Percentiles rank a stretch among this genome's conserved stretches.
These are phyloP conservation scores for Telmatherina bonti DNA, from an alignment of 2,797 vertebrate species.

Conservation along the genomic window DNA sequence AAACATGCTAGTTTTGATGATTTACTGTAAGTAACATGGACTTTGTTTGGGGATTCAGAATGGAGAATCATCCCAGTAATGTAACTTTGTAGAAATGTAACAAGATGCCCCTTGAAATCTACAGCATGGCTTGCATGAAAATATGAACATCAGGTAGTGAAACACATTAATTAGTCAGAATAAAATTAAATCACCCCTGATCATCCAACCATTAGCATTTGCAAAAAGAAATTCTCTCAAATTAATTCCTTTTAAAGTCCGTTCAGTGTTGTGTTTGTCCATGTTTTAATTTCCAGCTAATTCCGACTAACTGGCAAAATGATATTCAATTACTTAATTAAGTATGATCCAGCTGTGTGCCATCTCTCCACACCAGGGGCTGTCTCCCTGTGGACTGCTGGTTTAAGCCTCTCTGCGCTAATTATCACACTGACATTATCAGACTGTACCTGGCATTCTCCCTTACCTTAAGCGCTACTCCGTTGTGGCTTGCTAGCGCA, in stretches of 20 bases:
- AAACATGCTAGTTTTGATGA: too few species aligned
- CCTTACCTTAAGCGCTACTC: slow-evolving; percentile 55
- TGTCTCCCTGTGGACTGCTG: slow-evolving; percentile 73
- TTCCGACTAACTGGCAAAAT: slow-evolving; percentile 84
- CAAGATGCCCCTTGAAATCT: not conserved
- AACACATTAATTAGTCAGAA: slow-evolving; percentile 45
- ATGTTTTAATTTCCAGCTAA: slow-evolving; percentile 80
- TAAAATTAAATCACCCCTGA: slow-evolving; percentile 52
- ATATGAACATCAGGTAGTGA: slow-evolving; percentile 35
- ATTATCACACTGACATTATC: slow-evolving; percentile 83
- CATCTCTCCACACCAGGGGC: slow-evolving; percentile 81
- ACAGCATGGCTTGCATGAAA: not conserved
- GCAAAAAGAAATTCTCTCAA: slow-evolving; percentile 70
- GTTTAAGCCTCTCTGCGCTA: slow-evolving; percentile 80
- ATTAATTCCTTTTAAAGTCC: slow-evolving; percentile 70
- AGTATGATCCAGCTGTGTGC: slow-evolving; percentile 86
- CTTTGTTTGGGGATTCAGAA: not conserved
- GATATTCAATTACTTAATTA: slow-evolving; percentile 87
- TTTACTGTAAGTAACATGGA: too few species aligned
- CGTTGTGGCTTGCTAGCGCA: slow-evolving; percentile 36
- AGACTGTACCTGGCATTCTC: slow-evolving; percentile 72
- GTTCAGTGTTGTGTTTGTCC: slow-evolving; percentile 81
- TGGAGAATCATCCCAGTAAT: not conserved
- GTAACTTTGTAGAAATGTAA: not conserved
- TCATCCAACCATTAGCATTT: slow-evolving; percentile 57